phyloP scores from a whole-genome alignment of 2,888 invertebrate genomes.

The Xestia rhomboidea region DNA sequence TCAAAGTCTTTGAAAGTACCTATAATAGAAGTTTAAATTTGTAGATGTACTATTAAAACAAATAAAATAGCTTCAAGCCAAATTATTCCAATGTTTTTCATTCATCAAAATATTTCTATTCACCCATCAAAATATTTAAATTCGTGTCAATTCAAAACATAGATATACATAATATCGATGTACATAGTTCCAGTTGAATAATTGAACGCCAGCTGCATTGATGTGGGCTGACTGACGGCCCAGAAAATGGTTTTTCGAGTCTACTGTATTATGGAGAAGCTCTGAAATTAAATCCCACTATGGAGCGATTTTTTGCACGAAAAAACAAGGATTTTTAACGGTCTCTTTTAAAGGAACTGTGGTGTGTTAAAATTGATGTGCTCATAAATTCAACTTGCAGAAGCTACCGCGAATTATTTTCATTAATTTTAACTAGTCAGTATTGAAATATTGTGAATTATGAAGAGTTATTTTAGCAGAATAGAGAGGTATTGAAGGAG shows the following conservation, averaged over 20 bases:
- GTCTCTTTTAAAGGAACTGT: slow-evolving; percentile 17
- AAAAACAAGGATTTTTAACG: slow-evolving; percentile 29
- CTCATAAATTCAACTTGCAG: slow-evolving; percentile 25
- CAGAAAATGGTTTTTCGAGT: slow-evolving; percentile 65
- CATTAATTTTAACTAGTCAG: not conserved
- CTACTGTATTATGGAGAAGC: slow-evolving; percentile 56
- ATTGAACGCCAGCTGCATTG: slow-evolving; percentile 59
- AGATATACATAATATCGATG: slow-evolving; percentile 31
- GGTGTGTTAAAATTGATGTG: slow-evolving; percentile 15
- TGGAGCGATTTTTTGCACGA: slow-evolving; percentile 24
- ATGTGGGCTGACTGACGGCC: slow-evolving; percentile 61
- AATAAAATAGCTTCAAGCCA: not conserved
- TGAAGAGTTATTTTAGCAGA: not conserved
- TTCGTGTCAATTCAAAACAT: slow-evolving; percentile 41
- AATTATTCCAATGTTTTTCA: slow-evolving; percentile 19
- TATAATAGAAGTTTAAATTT: no score
- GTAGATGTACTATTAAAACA: not conserved
- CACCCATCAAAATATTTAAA: slow-evolving; percentile 53
- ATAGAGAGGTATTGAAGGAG: no score
- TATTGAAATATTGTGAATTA: not conserved
- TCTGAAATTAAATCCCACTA: slow-evolving; percentile 56
- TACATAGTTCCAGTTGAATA: slow-evolving; percentile 59
- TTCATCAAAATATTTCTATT: slow-evolving; percentile 50
- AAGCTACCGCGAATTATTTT: not conserved
- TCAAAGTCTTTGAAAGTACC: not conserved